Evolutionary conservation across 2,888 invertebrate species (phyloP).

Genomic region (Zygaena filipendulae): DNA sequence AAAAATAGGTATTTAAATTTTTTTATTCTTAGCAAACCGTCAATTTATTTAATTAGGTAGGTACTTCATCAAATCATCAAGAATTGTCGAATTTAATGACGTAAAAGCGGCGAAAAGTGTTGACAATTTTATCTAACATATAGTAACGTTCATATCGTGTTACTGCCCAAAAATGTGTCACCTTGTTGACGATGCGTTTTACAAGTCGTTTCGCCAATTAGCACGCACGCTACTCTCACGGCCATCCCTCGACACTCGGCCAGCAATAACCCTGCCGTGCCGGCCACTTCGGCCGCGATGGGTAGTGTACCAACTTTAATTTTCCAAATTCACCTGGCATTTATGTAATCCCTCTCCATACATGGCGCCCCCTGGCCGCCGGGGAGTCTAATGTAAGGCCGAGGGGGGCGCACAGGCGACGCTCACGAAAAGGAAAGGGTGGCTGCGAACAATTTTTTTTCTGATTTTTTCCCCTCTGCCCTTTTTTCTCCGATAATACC

Average conservation of each 20-base stretch:
- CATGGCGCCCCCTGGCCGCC: slow-evolving; percentile 40
- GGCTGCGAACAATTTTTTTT: slow-evolving; percentile 61
- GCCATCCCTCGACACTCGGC: slow-evolving; percentile 11
- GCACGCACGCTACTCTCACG: no score
- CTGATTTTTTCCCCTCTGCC: slow-evolving; percentile 52
- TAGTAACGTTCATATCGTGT: no score
- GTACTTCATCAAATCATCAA: no score
- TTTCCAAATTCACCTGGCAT: slow-evolving; percentile 65
- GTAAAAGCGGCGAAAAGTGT: no score
- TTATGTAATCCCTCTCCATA: slow-evolving; percentile 51
- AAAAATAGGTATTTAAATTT: no score
- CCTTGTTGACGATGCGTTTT: no score
- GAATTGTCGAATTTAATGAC: no score
- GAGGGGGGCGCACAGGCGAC: slow-evolving; percentile 46
- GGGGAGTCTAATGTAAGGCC: slow-evolving; percentile 48
- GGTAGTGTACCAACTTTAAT: slow-evolving; percentile 52
- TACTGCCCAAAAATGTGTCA: no score
- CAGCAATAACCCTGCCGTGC: slow-evolving; percentile 20
- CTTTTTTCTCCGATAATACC: slow-evolving; percentile 63
- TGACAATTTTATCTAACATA: no score
- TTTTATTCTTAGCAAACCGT: no score
- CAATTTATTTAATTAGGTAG: no score
- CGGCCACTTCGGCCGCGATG: slow-evolving; percentile 25
- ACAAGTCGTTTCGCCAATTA: no score
- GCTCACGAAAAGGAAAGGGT: slow-evolving; percentile 65